Base-by-base conservation (phyloP, 2,888 invertebrate genomes). In the Temnothorax rugatulus region DNA sequence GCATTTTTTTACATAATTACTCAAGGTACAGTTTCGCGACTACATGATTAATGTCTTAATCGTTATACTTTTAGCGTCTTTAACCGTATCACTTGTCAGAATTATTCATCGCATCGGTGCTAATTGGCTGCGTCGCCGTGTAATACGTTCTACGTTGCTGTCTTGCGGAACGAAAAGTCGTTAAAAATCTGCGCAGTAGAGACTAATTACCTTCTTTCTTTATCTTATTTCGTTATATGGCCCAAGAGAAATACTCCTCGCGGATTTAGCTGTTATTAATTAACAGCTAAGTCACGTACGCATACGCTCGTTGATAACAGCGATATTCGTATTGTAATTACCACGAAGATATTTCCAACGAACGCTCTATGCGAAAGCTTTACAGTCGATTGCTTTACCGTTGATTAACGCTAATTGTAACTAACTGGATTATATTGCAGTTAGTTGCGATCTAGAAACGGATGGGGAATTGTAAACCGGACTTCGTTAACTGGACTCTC, bases 371-470 rank as follows among this genome's bases (percentile, higher is more conserved):
- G 52, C 52, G 47, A n/a, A n/a, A 38, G 38, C 25, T 54, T 50
- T 44, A 44, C 68, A 68, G 68, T 44, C 76, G 54, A 77, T 74
- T 29, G 59, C 44, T 29, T 34, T 11, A 41, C 57, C 41, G 73
- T 73, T 41, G 25, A 73, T 76, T 66, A 76, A 63, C 66, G 52
- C 41, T 77, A 77, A 77, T 41, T 68, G 76, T 77, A 76, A 52
- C 41, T 41, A 66, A 76, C 25, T 66, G 52, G 41, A 15, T 41
- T 41, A 18, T 18, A 64, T 1, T 44, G 29, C 47, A 21, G 64
- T 52, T 64, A 76, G n/a, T 13, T n/a, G 18, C 44, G 54, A 50
- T 77, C 29, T 57, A 68, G 77, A 77, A 77, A 57, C 68, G 29
- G 41, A 77, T 9, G 13, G 52, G 41, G 64, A 54, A 75, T 50